phyloP scores from a whole-genome alignment of 2,113 vertebrate genomes.

The Caranx ignobilis region DNA sequence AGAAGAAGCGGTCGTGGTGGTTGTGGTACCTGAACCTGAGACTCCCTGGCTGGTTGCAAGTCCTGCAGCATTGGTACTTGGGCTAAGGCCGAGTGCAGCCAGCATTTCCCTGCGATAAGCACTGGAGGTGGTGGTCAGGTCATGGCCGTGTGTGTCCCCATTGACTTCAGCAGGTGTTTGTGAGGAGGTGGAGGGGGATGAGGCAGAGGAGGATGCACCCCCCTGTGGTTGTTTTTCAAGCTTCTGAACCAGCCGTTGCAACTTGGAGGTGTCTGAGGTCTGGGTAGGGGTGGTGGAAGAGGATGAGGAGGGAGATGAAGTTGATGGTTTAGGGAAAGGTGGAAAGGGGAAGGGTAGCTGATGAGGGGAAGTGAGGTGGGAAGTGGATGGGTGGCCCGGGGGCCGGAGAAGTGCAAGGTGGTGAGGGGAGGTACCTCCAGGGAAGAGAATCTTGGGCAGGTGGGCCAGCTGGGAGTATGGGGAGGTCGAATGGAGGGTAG shows the following conservation, averaged over 20 bases:
- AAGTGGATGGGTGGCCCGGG: slow-evolving; percentile 78
- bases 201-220: slow-evolving; percentile 38
- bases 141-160: slow-evolving; percentile 67
- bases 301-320: slow-evolving; percentile 81
- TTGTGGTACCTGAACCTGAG: slow-evolving; percentile 40
- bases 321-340: slow-evolving; percentile 86
- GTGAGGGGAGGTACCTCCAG: slow-evolving; percentile 80
- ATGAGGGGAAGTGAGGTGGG: slow-evolving; percentile 81
- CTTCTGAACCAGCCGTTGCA: slow-evolving; percentile 92
- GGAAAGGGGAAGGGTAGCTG: slow-evolving; percentile 88
- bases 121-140: slow-evolving; percentile 78
- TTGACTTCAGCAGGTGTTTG: slow-evolving; percentile 68
- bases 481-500: slow-evolving; percentile 77
- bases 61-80: slow-evolving; percentile 62
- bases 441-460: slow-evolving; percentile 87
- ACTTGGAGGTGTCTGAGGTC: slow-evolving; percentile 93
- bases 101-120: slow-evolving; percentile 85
- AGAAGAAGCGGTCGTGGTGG: slow-evolving; percentile 27
- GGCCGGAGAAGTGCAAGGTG: slow-evolving; percentile 88
- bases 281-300: slow-evolving; percentile 81
- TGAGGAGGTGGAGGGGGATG: slow-evolving; percentile 59
- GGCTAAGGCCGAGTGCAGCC: slow-evolving; percentile 83
- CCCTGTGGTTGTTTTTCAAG: slow-evolving; percentile 87
- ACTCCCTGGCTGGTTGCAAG: slow-evolving; percentile 55
- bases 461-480: slow-evolving; percentile 85